These are phyloP conservation scores for Amia ocellicauda DNA, from an alignment of 2,113 vertebrate species.

Conservation along the genomic window DNA sequence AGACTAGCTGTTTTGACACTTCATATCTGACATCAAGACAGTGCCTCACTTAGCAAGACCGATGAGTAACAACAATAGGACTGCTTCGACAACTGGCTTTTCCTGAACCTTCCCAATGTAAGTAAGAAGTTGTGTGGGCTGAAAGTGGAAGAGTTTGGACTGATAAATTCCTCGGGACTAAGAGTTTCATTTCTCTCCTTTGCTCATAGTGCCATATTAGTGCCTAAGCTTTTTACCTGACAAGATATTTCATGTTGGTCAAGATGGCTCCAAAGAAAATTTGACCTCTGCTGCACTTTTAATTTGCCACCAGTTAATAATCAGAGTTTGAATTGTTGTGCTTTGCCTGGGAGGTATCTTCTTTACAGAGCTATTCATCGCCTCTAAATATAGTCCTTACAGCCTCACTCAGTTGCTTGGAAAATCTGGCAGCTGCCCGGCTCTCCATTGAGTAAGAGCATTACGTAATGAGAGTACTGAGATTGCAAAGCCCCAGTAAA, in stretches of 20 bases:
- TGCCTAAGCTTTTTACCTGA: too few relatives aligned
- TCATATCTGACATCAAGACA: too few relatives aligned
- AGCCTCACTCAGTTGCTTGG: slow-evolving; percentile 11
- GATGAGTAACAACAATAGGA: too few relatives aligned
- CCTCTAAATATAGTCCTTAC: slow-evolving; percentile 28
- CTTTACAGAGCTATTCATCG: slow-evolving; percentile 16
- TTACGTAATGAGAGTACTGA: slow-evolving; percentile 18
- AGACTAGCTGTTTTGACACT: too few relatives aligned
- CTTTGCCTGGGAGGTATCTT: slow-evolving; percentile 17
- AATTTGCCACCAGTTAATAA: slow-evolving; percentile 2
- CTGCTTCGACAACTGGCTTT: neutral
- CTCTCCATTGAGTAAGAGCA: slow-evolving; percentile 12
- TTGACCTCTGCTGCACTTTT: neutral
- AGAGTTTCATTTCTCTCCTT: too few relatives aligned
- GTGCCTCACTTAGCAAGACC: too few relatives aligned
- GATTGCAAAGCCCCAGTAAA: slow-evolving; percentile 2
- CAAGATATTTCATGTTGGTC: neutral
- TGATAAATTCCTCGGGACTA: too few relatives aligned
- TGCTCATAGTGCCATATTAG: too few relatives aligned
- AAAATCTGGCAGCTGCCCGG: slow-evolving; percentile 19
- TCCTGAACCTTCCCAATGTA: neutral
- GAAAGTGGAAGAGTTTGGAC: neutral
- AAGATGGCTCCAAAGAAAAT: neutral
- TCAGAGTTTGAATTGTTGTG: slow-evolving; percentile 2
- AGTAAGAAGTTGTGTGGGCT: slow-evolving; percentile 1